A percentile compares a stretch with the other conserved stretches of the same genome.
phyloP scores from a whole-genome alignment of 1,140 invertebrate genomes.

The Tetramorium parvispinum region DNA sequence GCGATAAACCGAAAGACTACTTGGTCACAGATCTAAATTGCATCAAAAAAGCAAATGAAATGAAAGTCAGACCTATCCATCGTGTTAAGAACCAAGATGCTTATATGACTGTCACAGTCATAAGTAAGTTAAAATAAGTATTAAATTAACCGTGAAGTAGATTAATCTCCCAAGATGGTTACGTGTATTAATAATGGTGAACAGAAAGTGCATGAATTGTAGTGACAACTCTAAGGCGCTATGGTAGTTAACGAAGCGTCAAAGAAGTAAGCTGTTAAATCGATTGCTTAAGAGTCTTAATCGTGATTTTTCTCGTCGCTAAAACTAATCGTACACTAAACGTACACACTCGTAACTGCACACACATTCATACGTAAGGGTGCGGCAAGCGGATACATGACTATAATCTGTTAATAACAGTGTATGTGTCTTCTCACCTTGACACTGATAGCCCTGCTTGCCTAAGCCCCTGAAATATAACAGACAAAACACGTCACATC shows the following conservation, averaged over 20 bases:
- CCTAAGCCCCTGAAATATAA: constrained; percentile 96
- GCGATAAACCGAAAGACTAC: constrained; percentile 6
- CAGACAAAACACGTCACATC: constrained; percentile 86
- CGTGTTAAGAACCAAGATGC: neutral
- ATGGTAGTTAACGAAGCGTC: neutral
- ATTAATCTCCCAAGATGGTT: neutral
- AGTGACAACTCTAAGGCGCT: neutral
- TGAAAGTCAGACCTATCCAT: neutral
- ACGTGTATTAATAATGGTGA: neutral
- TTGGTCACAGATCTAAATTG: neutral
- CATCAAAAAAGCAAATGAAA: constrained; percentile 22
- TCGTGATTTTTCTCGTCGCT: constrained; percentile 41
- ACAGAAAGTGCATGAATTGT: constrained; percentile 50
- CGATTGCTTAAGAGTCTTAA: constrained; percentile 26
- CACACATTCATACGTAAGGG: constrained; percentile 74
- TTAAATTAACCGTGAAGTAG: neutral
- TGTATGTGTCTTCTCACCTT: constrained; percentile 93
- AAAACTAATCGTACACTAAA: constrained; percentile 33
- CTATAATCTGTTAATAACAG: constrained; percentile 84
- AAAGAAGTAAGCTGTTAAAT: constrained; percentile 33
- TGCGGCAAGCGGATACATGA: constrained; percentile 81
- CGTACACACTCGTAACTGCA: constrained; percentile 63
- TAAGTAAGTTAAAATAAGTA: neutral
- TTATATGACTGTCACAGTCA: neutral
- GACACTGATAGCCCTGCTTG: constrained; percentile 99